Evolutionary conservation across 2,888 invertebrate species (phyloP).

Genomic region (Nasonovia ribisnigri): DNA sequence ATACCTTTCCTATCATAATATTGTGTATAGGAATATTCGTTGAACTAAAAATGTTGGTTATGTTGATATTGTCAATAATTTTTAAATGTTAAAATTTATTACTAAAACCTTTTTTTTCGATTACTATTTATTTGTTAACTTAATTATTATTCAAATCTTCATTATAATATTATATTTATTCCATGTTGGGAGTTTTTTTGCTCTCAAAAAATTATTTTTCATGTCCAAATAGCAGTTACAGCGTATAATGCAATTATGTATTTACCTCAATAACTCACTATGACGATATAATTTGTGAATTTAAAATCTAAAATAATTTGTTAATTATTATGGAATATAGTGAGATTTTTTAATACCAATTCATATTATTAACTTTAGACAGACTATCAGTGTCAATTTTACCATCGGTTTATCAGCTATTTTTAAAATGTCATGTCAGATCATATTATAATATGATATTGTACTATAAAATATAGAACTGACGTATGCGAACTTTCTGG

Average conservation of each 20-base stretch:
- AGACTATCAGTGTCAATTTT: background rate
- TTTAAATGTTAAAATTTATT: background rate
- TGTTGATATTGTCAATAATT: background rate
- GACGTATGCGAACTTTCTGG: background rate
- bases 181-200: background rate
- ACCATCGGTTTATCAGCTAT: background rate
- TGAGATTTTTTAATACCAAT: background rate
- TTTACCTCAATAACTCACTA: background rate
- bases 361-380: background rate
- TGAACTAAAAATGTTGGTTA: background rate
- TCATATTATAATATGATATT: background rate
- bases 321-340: background rate
- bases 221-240: background rate
- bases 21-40: background rate
- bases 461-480: background rate
- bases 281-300: background rate
- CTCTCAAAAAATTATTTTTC: background rate
- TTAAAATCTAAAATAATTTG: background rate
- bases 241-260: background rate
- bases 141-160: background rate
- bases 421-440: background rate
- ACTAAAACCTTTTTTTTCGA: background rate
- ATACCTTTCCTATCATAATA: background rate
- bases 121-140: background rate
- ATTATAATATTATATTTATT: background rate